Conservation (phyloP, 2,888 invertebrate species). For the Andrena minutula region DNA sequence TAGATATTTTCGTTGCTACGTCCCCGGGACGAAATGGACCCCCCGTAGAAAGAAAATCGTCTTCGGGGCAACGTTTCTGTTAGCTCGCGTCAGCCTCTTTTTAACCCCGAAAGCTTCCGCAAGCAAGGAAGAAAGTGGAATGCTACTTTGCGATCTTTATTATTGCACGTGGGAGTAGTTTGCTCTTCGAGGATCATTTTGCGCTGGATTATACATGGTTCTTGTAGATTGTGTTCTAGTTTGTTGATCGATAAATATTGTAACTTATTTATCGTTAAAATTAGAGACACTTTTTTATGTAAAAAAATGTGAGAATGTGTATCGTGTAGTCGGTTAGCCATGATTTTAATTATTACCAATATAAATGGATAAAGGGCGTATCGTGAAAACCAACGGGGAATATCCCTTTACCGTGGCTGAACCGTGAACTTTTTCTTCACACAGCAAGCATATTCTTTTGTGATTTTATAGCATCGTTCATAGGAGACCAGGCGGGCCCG, state of each 20-base stretch:
- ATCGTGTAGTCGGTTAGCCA: too few species aligned
- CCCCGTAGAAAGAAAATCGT: constrained; percentile 38
- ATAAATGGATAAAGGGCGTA: neutral
- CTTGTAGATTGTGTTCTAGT: too few species aligned
- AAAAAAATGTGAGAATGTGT: too few species aligned
- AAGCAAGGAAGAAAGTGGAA: neutral
- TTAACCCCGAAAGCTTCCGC: neutral
- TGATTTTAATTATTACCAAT: too few species aligned
- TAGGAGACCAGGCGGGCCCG: constrained; percentile 60
- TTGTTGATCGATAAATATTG: too few species aligned
- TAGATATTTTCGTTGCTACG: constrained; percentile 56
- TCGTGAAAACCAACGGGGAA: constrained; percentile 28
- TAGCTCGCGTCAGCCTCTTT: constrained; percentile 39
- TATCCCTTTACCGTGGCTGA: constrained; percentile 35
- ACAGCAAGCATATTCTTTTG: constrained; percentile 66
- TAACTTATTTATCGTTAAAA: too few species aligned
- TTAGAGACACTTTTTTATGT: too few species aligned
- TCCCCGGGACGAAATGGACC: constrained; percentile 26
- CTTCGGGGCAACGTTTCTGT: constrained; percentile 39
- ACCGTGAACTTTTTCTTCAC: constrained; percentile 51
- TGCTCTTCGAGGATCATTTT: too few species aligned
- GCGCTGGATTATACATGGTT: too few species aligned
- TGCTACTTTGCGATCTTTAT: too few species aligned
- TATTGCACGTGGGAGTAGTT: too few species aligned
- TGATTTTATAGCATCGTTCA: constrained; percentile 71